These are phyloP conservation scores for Chrysochloris asiatica DNA, from an alignment of 2,113 vertebrate species.

Conservation along the genomic window DNA sequence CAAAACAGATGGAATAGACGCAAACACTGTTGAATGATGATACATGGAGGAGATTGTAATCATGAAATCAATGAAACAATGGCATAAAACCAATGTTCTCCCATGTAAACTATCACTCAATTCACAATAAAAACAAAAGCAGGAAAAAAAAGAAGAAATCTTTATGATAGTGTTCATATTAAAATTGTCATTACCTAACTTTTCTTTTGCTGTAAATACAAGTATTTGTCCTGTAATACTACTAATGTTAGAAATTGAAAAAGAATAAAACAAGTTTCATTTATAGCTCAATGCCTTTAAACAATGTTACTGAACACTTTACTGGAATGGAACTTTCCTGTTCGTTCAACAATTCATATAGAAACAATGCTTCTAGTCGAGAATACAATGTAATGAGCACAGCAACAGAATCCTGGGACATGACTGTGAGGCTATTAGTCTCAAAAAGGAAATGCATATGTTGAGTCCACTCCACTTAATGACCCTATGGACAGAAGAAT, in stretches of 20 bases:
- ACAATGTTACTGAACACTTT: background rate
- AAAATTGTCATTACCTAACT: slow-evolving; percentile 31
- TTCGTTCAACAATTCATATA: background rate
- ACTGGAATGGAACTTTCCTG: background rate
- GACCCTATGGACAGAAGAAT: too few species aligned
- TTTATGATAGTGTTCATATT: slow-evolving; percentile 15
- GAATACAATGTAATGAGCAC: background rate
- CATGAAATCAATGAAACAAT: too few species aligned
- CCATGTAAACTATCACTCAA: too few species aligned
- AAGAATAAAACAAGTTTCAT: slow-evolving; percentile 18
- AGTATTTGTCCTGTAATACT: background rate
- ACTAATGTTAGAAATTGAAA: background rate
- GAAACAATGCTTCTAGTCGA: background rate
- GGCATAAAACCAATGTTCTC: too few species aligned
- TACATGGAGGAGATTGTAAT: too few species aligned
- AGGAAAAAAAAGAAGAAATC: too few species aligned
- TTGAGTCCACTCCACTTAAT: too few species aligned
- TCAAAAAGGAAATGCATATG: background rate
- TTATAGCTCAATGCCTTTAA: background rate
- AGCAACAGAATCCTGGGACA: background rate
- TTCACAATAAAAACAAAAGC: too few species aligned
- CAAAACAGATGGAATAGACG: too few species aligned
- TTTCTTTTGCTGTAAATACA: background rate
- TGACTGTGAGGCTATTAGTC: background rate
- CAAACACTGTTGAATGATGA: too few species aligned